Evolutionary conservation across 2,797 vertebrate species (phyloP), one percentile per base, ranked within the genome.

Genomic region (Hozukius guyotensis): DNA sequence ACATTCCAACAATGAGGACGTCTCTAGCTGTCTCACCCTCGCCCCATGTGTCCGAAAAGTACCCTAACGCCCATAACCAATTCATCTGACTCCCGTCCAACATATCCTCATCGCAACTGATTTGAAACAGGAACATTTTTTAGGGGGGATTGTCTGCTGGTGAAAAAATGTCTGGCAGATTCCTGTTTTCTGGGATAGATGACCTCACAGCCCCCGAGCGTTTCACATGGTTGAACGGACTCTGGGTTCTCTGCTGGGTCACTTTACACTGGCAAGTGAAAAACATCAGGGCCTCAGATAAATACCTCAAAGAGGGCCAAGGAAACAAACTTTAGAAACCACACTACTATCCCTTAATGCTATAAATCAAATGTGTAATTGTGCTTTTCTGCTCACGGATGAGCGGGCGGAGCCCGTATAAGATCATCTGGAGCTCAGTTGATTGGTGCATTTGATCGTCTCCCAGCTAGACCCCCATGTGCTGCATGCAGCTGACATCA

Each of bases 111-210:
- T 95, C 90, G 92, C 93, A 96, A 96, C 88, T 93, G 95, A 96
- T 95, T 95, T 93, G 93, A 92, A 95, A 90, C 94, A 94, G 95
- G 96, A 96, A 96, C 90, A 61, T 94, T 95, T 93, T 94, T 95
- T 88, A 82, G 92, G 25, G 36, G 25, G 27, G 94, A 95, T 92
- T 88, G 92, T 95, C 90, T 95, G 88, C 82, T 94, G 88, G 93
- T 92, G 92, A 95, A 94, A 94, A 95, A 94, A 95, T 96, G 92
- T 92, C 93, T 94, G 93, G 91, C 96, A 96, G 95, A 94, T 95
- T 94, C 88, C 90, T 89, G 93, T 93, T 91, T 95, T 94, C 90
- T 90, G 93, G 90, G 90, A 91, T 89, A 93, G 87, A 94, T 93
- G 92, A 96, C 94, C 87, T 94, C 86, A 92, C 72, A 78, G 84